phyloP scores from a whole-genome alignment of 2,113 vertebrate species.

The Mola mola region DNA sequence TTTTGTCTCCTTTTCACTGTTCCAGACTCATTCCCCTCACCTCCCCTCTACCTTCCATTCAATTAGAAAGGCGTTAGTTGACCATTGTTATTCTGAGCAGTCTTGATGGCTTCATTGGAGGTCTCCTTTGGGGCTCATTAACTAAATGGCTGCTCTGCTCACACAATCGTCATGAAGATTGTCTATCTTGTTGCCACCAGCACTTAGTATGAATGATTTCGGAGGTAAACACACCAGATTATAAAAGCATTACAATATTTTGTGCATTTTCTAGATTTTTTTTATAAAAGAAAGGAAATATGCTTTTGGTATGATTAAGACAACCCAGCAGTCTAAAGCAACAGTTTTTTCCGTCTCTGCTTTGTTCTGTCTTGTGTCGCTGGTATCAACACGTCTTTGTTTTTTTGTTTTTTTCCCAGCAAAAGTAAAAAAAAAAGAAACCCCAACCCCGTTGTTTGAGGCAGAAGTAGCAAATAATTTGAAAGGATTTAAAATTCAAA shows the following conservation, averaged over 20 bases:
- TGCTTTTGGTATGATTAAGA: neutral
- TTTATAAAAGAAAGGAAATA: too few species aligned
- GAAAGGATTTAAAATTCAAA: slow-evolving; percentile 46
- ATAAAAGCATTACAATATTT: neutral
- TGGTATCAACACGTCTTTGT: slow-evolving; percentile 15
- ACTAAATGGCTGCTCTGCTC: slow-evolving; percentile 80
- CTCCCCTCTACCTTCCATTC: slow-evolving; percentile 81
- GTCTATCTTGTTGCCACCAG: slow-evolving; percentile 46
- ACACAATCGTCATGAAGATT: slow-evolving; percentile 54
- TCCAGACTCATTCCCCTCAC: slow-evolving; percentile 68
- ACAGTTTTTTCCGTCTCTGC: neutral
- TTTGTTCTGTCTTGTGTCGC: slow-evolving; percentile 23
- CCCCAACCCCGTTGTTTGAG: slow-evolving; percentile 26
- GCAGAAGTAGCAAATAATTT: slow-evolving; percentile 53
- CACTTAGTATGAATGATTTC: slow-evolving; percentile 21
- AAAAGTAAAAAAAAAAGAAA: slow-evolving; percentile 42
- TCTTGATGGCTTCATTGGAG: slow-evolving; percentile 86
- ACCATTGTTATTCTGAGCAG: slow-evolving; percentile 84
- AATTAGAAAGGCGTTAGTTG: slow-evolving; percentile 85
- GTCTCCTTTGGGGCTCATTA: slow-evolving; percentile 83
- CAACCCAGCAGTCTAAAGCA: neutral
- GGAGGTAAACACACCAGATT: slow-evolving; percentile 1
- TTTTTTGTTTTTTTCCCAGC: slow-evolving; percentile 7
- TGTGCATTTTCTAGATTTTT: neutral
- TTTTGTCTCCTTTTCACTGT: slow-evolving; percentile 76